Evolutionary conservation across 2,113 vertebrate genomes (phyloP).

Genomic region (Callaeas wilsoni): DNA sequence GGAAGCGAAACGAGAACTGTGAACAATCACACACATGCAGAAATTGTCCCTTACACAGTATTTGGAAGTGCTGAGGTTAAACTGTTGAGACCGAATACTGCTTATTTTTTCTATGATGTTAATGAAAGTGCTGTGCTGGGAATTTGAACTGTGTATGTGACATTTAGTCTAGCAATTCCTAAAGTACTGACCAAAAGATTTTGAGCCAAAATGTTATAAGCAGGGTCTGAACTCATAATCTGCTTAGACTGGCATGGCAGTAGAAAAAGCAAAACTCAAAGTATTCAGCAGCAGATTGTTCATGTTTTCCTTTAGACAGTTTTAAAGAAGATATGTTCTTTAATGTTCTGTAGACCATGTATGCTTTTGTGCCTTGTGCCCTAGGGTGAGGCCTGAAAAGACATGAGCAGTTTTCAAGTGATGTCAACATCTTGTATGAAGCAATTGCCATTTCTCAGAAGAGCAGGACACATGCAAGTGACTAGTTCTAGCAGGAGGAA

Average conservation of each 20-base stretch:
- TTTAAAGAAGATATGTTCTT: neutral
- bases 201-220: neutral
- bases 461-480: neutral
- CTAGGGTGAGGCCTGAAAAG: neutral
- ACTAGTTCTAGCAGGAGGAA: neutral
- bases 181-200: neutral
- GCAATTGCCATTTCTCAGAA: neutral
- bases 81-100: neutral
- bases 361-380: neutral
- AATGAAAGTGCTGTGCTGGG: neutral
- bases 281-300: neutral
- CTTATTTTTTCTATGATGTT: neutral
- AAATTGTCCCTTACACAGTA: neutral
- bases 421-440: neutral
- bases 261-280: neutral
- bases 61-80: neutral
- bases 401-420: neutral
- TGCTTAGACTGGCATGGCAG: neutral
- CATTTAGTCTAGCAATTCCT: neutral
- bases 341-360: neutral
- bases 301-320: neutral
- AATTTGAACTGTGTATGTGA: neutral
- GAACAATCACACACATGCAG: neutral
- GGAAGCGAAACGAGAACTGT: neutral
- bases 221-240: neutral